phyloP scores from a whole-genome alignment of 23 tunicate genomes.

The Trididemnum miniatum region DNA sequence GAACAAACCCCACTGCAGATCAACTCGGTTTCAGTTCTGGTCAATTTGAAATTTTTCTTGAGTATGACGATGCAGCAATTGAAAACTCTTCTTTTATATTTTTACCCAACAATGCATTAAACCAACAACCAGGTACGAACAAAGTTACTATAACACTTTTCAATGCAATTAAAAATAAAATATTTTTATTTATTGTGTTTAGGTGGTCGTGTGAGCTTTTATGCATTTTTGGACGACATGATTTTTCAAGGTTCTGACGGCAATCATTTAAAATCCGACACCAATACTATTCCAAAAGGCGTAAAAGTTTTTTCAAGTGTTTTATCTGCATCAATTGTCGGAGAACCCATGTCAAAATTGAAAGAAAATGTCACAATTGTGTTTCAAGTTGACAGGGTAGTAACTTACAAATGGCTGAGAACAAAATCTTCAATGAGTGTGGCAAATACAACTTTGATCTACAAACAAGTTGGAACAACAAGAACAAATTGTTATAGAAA shows the following conservation, averaged over 20 bases:
- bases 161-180: neutral
- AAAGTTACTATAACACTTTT: neutral
- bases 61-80: neutral
- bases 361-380: slow-evolving; percentile 2
- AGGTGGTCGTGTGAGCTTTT: slow-evolving; percentile 16
- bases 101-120: too few species aligned
- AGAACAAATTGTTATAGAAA: too few species aligned
- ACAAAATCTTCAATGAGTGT: too few species aligned
- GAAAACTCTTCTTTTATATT: neutral
- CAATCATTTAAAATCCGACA: neutral
- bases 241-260: neutral
- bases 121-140: too few species aligned
- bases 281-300: neutral
- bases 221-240: slow-evolving; percentile 1
- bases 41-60: slow-evolving; percentile 1
- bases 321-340: slow-evolving; percentile 12
- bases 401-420: too few species aligned
- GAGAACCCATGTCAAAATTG: neutral
- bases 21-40: slow-evolving; percentile 1
- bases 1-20: neutral
- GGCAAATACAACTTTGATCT: too few species aligned
- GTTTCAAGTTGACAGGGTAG: neutral
- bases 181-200: neutral
- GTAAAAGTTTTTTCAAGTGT: neutral
- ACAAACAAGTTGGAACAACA: too few species aligned